Evolutionary conservation across 2,888 invertebrate genomes (phyloP), one percentile per base, ranked within the genome.

Genomic region (Drosophila rellima): DNA sequence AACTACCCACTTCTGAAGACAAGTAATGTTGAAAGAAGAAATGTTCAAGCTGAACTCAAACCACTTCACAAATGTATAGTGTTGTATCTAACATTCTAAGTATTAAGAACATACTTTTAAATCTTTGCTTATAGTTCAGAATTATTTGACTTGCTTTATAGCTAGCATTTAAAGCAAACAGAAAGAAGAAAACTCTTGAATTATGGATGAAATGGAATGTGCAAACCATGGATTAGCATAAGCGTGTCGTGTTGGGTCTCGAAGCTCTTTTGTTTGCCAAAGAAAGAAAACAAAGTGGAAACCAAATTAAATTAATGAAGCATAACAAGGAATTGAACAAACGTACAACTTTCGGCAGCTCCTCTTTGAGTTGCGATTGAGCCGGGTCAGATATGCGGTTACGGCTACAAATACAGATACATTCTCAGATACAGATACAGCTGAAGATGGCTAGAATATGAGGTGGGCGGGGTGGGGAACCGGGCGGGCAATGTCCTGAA

Each of bases 271-370:
- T 83, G 70, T 64, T 66, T 75, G 42, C 42, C 44, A 39, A 33
- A 23, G 17, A 29, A 48, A 33, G 26, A 61, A 55, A 63, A 61
- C 64, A 62, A 68, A 68, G 66, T 78, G 63, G 57, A 82, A 76
- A 70, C 64, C 70, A 84, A 85, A 82, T 79, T 66, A 85, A 82
- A 76, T 82, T 88, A 85, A 82, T 88, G 82, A 82, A 82, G 74
- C 82, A 70, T 72, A 76, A 73, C 82, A 71, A 62, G 74, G 67
- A 82, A 59, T 63, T 64, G 62, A 40, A 50, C 72, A 70, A 59
- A 67, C 62, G 44, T 17, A 74, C 55, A 83, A 82, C 63, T 82
- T 88, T 85, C 42, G 64, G 68, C 52, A 62, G 70, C 44, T 80
- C 64, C 77, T 66, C 64, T 74, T 78, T 84, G 74, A 78, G 61